These are phyloP conservation scores for Ctenochaetus hawaiiensis DNA, from an alignment of 2,797 vertebrate genomes.

Conservation along the genomic window DNA sequence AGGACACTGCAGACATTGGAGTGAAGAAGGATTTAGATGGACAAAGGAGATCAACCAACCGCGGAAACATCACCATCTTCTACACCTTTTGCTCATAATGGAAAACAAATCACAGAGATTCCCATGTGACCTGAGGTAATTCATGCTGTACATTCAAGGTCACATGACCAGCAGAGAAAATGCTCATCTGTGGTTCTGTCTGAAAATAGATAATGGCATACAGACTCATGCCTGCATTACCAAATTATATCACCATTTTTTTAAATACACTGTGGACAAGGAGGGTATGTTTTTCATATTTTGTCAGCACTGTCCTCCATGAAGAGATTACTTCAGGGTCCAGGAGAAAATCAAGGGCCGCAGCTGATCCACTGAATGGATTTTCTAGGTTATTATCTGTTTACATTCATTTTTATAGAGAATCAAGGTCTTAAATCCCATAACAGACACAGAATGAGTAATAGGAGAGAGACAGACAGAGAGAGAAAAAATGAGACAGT, in stretches of 20 bases:
- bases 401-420: slow-evolving; percentile 50
- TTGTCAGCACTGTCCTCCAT: slow-evolving; percentile 43
- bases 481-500: not conserved
- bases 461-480: not conserved
- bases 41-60: too few relatives aligned
- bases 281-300: slow-evolving; percentile 31
- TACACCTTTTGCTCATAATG: too few relatives aligned
- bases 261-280: slow-evolving; percentile 29
- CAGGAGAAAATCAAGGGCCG: slow-evolving; percentile 54
- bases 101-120: not conserved
- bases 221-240: slow-evolving; percentile 33
- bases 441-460: slow-evolving; percentile 18
- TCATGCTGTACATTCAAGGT: slow-evolving; percentile 35
- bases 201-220: slow-evolving; percentile 27
- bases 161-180: slow-evolving; percentile 27
- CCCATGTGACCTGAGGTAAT: slow-evolving; percentile 9
- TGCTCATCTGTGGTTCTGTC: slow-evolving; percentile 22
- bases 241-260: slow-evolving; percentile 45
- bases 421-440: slow-evolving; percentile 48
- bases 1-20: too few relatives aligned
- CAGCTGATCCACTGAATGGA: slow-evolving; percentile 47
- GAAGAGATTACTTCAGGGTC: slow-evolving; percentile 55
- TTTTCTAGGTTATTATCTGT: slow-evolving; percentile 59
- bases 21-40: too few relatives aligned
- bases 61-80: too few relatives aligned